Evolutionary conservation across 2,113 vertebrate genomes (phyloP), one percentile per base, ranked within the genome.

Genomic region (Leptodactylus fuscus): DNA sequence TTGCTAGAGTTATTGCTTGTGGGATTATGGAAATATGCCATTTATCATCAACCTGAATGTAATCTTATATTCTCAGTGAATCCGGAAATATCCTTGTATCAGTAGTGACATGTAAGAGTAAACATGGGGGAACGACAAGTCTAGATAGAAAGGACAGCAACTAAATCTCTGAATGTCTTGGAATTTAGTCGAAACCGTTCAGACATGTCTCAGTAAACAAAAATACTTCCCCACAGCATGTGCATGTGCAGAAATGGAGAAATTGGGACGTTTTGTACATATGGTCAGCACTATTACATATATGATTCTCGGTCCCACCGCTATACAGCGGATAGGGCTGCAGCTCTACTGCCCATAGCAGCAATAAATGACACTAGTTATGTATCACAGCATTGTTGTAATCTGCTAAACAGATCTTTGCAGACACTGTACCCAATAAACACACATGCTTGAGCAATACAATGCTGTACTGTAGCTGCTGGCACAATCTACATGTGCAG

Each of bases 1-100:
- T 38, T 38, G 46, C 16, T n/a, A 51, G 44, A 76, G 49, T n/a
- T 58, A 38, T 58, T 38, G 32, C 76, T 78, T 9, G 1, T 78
- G 51, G 76, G 76, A 58, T 78, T 58, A 78, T 41, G 34, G 46
- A 58, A 58, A 58, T 38, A 53, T 78, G 51, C 34, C 34, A 78
- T 55, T 55, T 22, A 53, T 77, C 75, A 77, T 77, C 32, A 32
- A 13, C 49, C 49, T 77, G 18, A 55, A 77, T 36, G 18, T 32
- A 76, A 49, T 76, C 41, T 49, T 48, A 13, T 24, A 18, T 24
- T 75, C 20, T 76, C 24, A 34, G 46, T 48, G 13, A 24, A 48
- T 49, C 73, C 27, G 16, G 73, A 49, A 49, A 78, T 78, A 78
- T 55, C 22, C 20, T 20, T n/a, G 32, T 1, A 36, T 77, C 48